phyloP scores from a whole-genome alignment of 30 jellyfish, hydroid and myxozoan species.

The Hydra vulgaris region DNA sequence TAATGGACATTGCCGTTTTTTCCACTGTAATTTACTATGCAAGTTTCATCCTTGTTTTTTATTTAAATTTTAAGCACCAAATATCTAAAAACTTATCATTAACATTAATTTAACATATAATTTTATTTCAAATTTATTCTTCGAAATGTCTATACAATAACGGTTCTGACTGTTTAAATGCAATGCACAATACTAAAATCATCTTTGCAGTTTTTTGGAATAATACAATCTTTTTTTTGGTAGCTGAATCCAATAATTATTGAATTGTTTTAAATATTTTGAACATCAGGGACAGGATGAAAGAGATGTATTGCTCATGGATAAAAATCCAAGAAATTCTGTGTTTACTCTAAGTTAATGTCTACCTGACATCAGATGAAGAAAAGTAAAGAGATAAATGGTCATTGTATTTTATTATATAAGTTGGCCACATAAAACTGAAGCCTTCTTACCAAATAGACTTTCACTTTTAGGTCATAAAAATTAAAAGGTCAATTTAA shows the following conservation, averaged over 20 bases:
- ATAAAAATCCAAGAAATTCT: background rate
- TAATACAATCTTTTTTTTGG: background rate
- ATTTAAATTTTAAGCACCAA: background rate
- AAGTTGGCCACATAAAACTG: background rate
- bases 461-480: background rate
- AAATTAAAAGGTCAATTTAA: background rate
- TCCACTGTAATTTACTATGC: too few species aligned
- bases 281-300: background rate
- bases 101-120: background rate
- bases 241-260: background rate
- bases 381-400: background rate
- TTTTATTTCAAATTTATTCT: background rate
- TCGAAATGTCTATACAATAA: background rate
- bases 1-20: too few species aligned
- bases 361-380: background rate
- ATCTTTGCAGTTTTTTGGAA: background rate
- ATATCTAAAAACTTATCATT: background rate
- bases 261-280: background rate
- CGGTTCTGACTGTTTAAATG: background rate
- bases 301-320: background rate
- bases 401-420: background rate
- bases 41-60: background rate
- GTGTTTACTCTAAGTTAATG: background rate
- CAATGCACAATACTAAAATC: background rate
- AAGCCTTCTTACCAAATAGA: background rate